Conservation (phyloP, 2,113 vertebrate genomes). For the Cichladusa arquata region DNA sequence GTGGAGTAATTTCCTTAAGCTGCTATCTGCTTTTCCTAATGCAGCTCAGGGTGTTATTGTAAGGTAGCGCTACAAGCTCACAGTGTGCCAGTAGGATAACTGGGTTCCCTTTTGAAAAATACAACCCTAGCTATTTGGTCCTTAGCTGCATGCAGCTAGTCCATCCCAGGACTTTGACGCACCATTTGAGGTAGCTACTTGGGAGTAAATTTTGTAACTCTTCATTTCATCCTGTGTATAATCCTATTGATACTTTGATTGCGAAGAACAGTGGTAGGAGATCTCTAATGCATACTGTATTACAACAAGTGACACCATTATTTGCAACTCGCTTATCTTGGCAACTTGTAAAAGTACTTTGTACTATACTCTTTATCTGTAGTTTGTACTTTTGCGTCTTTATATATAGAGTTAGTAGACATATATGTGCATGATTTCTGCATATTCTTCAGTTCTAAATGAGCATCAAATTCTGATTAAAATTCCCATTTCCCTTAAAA, state of each 20-base stretch:
- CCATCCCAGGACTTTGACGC: neutral
- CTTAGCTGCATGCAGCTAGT: neutral
- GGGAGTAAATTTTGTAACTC: neutral
- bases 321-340: neutral
- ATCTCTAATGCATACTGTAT: neutral
- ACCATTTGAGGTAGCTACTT: neutral
- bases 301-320: neutral
- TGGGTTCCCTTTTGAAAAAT: neutral
- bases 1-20: neutral
- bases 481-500: neutral
- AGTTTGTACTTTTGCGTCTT: neutral
- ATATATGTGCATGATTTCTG: neutral
- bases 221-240: neutral
- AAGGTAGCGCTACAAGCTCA: neutral
- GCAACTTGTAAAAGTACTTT: neutral
- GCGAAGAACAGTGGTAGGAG: neutral
- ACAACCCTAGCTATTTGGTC: accelerated
- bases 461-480: neutral
- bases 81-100: neutral
- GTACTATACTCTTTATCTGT: neutral
- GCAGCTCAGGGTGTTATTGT: neutral
- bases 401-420: neutral
- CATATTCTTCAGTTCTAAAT: neutral
- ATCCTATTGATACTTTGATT: neutral
- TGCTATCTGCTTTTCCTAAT: neutral